Evolutionary conservation across 1,140 invertebrate genomes (phyloP).

Genomic region (Conus betulinus): DNA sequence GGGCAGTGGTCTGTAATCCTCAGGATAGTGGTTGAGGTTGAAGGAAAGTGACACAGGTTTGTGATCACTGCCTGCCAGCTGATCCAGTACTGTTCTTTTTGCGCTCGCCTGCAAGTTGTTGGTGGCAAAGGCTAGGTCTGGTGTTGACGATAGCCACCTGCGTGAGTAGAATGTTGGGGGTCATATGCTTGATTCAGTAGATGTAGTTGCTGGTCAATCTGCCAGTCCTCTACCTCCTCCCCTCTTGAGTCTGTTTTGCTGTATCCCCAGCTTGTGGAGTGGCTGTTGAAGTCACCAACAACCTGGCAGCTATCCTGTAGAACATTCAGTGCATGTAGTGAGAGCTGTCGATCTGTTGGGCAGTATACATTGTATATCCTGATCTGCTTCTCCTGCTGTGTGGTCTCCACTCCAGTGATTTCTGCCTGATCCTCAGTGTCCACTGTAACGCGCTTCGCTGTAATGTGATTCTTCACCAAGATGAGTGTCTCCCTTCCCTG

Average conservation of each 20-base stretch:
- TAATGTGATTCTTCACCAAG: neutral
- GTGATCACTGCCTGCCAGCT: constrained; percentile 29
- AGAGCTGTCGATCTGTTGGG: neutral
- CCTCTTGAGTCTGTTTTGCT: too few relatives aligned
- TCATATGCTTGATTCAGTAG: constrained; percentile 27
- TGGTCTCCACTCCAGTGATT: neutral
- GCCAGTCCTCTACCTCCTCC: too few relatives aligned
- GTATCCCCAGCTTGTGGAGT: too few relatives aligned
- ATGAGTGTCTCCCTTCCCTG: constrained; percentile 8
- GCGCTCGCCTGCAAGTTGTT: neutral
- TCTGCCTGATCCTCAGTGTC: constrained; percentile 1
- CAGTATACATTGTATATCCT: constrained; percentile 22
- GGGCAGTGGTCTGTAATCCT: neutral
- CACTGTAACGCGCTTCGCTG: neutral
- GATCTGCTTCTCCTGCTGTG: neutral
- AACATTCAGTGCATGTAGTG: neutral
- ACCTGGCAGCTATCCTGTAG: neutral
- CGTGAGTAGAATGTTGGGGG: constrained; percentile 33
- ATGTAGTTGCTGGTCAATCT: neutral
- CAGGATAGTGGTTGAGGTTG: neutral
- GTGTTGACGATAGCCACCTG: constrained; percentile 7
- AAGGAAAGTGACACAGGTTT: constrained; percentile 1
- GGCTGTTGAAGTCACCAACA: constrained; percentile 30
- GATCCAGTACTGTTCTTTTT: constrained; percentile 27
- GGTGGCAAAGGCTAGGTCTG: constrained; percentile 25